phyloP scores from a whole-genome alignment of 1,140 invertebrate species.

The Neodiprion pinetum region DNA sequence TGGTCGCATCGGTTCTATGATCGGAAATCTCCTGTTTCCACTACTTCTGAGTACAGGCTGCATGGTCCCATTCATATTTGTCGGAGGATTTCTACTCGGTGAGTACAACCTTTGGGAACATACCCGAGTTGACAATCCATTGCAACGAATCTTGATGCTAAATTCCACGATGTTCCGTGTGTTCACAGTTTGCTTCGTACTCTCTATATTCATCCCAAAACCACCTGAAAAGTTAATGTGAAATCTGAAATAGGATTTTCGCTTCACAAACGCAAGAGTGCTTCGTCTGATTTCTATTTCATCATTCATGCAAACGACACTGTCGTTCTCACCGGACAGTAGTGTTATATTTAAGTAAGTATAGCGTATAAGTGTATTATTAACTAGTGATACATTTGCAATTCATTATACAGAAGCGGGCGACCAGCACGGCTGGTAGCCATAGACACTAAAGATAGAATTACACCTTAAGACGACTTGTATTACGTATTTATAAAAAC shows the following conservation, averaged over 20 bases:
- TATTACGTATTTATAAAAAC: too few relatives aligned
- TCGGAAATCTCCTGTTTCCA: slow-evolving; percentile 58
- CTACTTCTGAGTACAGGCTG: slow-evolving; percentile 51
- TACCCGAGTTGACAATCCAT: background rate
- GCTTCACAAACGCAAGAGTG: too few relatives aligned
- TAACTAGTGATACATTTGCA: too few relatives aligned
- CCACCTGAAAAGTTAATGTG: slow-evolving; percentile 16
- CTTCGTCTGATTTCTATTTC: too few relatives aligned
- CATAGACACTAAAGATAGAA: too few relatives aligned
- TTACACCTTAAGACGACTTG: too few relatives aligned
- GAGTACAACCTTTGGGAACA: background rate
- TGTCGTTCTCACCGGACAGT: background rate
- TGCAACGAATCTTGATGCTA: background rate
- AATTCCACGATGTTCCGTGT: background rate
- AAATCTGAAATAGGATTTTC: background rate
- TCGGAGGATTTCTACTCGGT: slow-evolving; percentile 30
- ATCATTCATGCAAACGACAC: background rate
- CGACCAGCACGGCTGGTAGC: too few relatives aligned
- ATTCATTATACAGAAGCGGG: too few relatives aligned
- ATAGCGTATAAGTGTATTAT: background rate
- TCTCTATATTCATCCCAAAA: too few relatives aligned
- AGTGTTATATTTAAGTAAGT: background rate
- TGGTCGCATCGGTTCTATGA: slow-evolving; percentile 55
- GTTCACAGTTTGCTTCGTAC: too few relatives aligned
- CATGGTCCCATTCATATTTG: slow-evolving; percentile 52